Evolutionary conservation across 2,888 invertebrate species (phyloP), one percentile per base, ranked within the genome.

Genomic region (Apotomis capreana): DNA sequence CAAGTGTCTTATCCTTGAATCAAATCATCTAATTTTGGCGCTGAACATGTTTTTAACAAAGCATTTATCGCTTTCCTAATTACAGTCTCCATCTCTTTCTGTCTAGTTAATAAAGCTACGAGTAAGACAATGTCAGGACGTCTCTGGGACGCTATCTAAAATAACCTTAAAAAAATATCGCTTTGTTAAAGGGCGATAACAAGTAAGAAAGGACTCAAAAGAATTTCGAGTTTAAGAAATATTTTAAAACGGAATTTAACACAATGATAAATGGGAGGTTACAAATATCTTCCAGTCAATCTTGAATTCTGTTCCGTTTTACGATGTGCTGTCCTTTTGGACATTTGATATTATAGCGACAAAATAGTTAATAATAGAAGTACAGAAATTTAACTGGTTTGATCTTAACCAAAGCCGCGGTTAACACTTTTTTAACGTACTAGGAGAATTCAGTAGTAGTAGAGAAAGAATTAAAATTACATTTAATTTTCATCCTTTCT

Each of bases 81-180:
- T 72, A 63, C 58, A 46, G 52, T n/a, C 44, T 46, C 72, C 68
- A 68, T 72, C 68, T 72, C 62, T 68, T 68, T 68, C 59, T 36
- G 52, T 63, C 58, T 26, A 62, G 72, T 54, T 68, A 40, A 54
- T 72, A 68, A 59, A 13, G 52, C 58, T 10, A 15, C 55, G 52
- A 12, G 63, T 37, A 44, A 68, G 58, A 68, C 62, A 72, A 68
- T 62, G 67, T 51, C 49, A 40, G 37, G 57, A 13, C 4, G 37
- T 57, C 52, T 0, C 49, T 40, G 65, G 49, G 62, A 51, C 15
- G 63, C 46, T 72, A 68, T 63, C 58, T 68, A 51, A 46, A 65
- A 65, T 37, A 59, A n/a, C 52, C 65, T 62, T 51, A 44, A 68
- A 72, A 68, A 72, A 68, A 63, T 54, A 59, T 63, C 37, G 15